A percentile compares a stretch with the other conserved stretches of the same genome.
Conservation (phyloP, 2,113 vertebrate genomes). For the Ptyas mucosa region DNA sequence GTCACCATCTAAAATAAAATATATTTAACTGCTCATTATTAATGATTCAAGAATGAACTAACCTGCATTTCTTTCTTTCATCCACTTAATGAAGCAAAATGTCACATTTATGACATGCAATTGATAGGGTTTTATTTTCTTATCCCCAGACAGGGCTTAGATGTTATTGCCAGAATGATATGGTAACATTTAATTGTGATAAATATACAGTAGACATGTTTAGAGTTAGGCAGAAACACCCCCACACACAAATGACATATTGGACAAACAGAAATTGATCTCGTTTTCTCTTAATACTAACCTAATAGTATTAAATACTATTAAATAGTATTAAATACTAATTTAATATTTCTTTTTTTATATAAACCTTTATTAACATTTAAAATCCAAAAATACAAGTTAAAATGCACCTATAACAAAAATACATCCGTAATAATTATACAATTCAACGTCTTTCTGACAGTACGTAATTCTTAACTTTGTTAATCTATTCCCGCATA, state of each 20-base stretch:
- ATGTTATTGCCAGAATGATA: neutral
- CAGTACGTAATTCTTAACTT: too few species aligned
- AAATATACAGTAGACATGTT: neutral
- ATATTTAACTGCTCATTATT: neutral
- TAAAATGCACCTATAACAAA: too few species aligned
- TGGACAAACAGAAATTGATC: neutral
- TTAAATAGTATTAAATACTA: too few species aligned
- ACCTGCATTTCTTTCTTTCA: neutral
- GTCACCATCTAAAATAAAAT: slow-evolving; percentile 64
- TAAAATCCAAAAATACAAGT: too few species aligned
- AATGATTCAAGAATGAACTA: neutral
- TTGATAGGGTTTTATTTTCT: neutral
- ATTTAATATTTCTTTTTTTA: neutral
- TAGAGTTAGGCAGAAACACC: neutral
- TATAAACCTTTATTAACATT: too few species aligned
- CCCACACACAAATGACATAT: neutral
- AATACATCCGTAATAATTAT: too few species aligned
- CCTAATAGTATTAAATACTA: too few species aligned
- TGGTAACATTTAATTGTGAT: neutral
- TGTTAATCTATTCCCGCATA: too few species aligned
- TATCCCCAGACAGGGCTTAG: neutral
- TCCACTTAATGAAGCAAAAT: neutral
- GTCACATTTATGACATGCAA: neutral
- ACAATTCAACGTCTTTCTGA: too few species aligned
- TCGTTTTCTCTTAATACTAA: too few species aligned